Conservation (phyloP, 1,140 invertebrate species). For the Pygmarrhopalites habei region DNA sequence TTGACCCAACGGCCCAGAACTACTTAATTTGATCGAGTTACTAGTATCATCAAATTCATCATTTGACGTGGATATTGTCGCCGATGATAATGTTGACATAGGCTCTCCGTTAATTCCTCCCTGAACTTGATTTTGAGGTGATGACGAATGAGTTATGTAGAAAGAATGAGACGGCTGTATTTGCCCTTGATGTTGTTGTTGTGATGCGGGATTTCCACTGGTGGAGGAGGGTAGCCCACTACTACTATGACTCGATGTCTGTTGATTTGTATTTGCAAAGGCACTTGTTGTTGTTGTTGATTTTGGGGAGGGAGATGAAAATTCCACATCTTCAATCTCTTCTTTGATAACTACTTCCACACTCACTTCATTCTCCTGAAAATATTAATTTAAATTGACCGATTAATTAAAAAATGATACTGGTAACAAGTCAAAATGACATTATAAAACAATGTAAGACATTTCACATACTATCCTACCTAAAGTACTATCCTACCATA, state of each 20-base stretch:
- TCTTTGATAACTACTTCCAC: conserved; percentile 28
- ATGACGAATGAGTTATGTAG: conserved; percentile 25
- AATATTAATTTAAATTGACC: no score
- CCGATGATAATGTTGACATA: no score
- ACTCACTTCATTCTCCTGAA: conserved; percentile 24
- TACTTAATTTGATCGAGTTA: not conserved
- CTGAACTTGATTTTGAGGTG: conserved; percentile 12
- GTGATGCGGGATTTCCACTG: conserved; percentile 46
- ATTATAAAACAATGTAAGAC: no score
- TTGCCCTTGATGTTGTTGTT: not conserved
- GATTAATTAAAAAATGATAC: no score
- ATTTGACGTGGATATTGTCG: not conserved
- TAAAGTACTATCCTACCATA: no score
- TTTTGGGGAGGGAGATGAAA: conserved; percentile 34
- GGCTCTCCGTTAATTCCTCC: no score
- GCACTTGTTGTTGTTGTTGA: conserved; percentile 28
- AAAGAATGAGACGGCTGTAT: conserved; percentile 28
- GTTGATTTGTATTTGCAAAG: conserved; percentile 20
- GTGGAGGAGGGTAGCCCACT: conserved; percentile 42
- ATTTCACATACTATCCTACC: not conserved
- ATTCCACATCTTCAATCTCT: conserved; percentile 34
- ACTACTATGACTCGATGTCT: not conserved
- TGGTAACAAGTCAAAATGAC: no score
- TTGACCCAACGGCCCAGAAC: not conserved
- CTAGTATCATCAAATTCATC: not conserved